phyloP scores from a whole-genome alignment of 2,888 invertebrate species.

The Drosophila nr. perissopoda region DNA sequence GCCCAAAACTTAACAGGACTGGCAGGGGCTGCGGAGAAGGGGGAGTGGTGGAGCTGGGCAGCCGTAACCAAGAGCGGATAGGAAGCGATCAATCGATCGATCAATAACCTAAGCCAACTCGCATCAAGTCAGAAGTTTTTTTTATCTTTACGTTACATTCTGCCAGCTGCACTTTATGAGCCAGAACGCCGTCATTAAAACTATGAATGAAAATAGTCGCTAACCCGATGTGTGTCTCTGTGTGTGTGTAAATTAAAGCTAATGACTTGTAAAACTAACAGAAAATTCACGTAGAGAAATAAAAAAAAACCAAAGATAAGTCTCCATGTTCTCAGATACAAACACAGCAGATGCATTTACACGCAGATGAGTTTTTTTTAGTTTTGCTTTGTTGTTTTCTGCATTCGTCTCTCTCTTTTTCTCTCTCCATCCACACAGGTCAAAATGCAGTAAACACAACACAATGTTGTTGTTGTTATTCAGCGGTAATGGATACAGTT shows the following conservation, averaged over 20 bases:
- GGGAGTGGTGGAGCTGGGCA: constrained; percentile 18
- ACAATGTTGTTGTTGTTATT: constrained; percentile 35
- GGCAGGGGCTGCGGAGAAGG: neutral
- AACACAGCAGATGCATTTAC: constrained; percentile 39
- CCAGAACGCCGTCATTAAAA: constrained; percentile 54
- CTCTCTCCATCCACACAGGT: constrained; percentile 46
- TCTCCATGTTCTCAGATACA: constrained; percentile 36
- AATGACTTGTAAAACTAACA: constrained; percentile 78
- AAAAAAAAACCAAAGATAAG: constrained; percentile 32
- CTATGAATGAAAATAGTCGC: constrained; percentile 63
- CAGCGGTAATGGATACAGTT: constrained; percentile 67
- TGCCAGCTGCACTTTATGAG: constrained; percentile 56
- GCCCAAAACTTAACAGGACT: constrained; percentile 12
- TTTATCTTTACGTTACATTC: constrained; percentile 21
- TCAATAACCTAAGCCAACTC: constrained; percentile 25
- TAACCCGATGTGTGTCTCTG: constrained; percentile 39
- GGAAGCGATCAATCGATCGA: constrained; percentile 51
- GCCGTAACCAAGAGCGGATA: constrained; percentile 33
- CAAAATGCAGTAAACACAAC: constrained; percentile 72
- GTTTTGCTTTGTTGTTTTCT: constrained; percentile 13
- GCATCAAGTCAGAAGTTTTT: constrained; percentile 16
- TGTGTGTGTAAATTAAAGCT: constrained; percentile 76
- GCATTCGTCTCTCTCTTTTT: constrained; percentile 31
- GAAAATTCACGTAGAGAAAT: constrained; percentile 35
- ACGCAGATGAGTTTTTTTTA: constrained; percentile 41